Conservation (phyloP, 2,888 invertebrate species). For the Acanthosepion pharaonis region DNA sequence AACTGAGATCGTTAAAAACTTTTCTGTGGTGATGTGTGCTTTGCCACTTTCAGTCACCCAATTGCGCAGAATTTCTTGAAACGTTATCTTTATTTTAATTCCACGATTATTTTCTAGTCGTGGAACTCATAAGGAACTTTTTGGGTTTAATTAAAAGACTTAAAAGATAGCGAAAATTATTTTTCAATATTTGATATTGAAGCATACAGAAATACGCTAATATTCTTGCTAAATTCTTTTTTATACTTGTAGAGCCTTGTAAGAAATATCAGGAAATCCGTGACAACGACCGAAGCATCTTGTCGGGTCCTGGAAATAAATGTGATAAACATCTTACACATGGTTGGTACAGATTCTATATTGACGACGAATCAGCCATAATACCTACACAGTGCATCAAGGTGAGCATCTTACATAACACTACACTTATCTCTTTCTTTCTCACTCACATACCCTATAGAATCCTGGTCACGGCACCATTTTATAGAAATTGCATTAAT, state of each 20-base stretch:
- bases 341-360: conserved; percentile 57
- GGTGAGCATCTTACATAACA: neutral
- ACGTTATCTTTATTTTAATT: too few relatives aligned
- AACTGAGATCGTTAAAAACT: too few relatives aligned
- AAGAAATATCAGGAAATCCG: neutral
- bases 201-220: too few relatives aligned
- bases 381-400: conserved; percentile 53
- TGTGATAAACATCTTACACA: conserved; percentile 53
- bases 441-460: neutral
- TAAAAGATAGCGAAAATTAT: too few relatives aligned
- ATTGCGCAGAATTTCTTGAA: too few relatives aligned
- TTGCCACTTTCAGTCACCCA: too few relatives aligned
- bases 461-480: neutral
- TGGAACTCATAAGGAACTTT: too few relatives aligned
- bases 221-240: neutral
- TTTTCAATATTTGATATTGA: too few relatives aligned
- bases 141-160: too few relatives aligned
- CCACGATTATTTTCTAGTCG: too few relatives aligned
- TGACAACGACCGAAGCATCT: neutral
- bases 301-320: neutral
- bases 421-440: neutral
- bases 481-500: neutral
- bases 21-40: too few relatives aligned
- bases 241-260: neutral
- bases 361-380: conserved; percentile 49